Evolutionary conservation across 2,113 vertebrate species (phyloP).

Genomic region (Crotalus viridis): DNA sequence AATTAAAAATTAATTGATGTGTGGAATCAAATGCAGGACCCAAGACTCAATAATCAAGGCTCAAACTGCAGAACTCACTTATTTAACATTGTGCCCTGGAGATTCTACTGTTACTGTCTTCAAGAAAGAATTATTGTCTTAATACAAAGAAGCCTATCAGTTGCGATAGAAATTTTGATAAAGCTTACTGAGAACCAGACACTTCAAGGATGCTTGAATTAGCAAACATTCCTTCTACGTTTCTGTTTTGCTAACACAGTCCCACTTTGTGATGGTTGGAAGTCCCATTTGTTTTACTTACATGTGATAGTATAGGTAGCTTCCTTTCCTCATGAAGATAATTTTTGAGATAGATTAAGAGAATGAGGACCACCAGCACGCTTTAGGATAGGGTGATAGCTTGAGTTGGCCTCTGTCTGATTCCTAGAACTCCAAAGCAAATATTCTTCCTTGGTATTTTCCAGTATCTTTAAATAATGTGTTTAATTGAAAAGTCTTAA

Average conservation of each 20-base stretch:
- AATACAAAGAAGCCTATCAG: neutral
- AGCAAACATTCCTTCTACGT: neutral
- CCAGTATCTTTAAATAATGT: neutral
- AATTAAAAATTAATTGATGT: neutral
- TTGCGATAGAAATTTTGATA: neutral
- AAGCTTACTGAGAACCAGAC: neutral
- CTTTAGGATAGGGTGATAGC: neutral
- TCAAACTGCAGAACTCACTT: neutral
- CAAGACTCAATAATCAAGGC: neutral
- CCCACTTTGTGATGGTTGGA: neutral
- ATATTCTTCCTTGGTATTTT: neutral
- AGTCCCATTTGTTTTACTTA: neutral
- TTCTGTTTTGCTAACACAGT: neutral
- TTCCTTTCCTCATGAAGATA: neutral
- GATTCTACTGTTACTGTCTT: neutral
- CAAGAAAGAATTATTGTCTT: neutral
- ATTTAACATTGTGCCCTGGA: neutral
- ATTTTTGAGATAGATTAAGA: neutral
- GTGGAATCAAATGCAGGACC: neutral
- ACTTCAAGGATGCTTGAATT: neutral
- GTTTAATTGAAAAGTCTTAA: neutral
- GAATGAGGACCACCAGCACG: neutral
- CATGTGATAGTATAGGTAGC: neutral
- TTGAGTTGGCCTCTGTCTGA: neutral
- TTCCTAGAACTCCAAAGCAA: neutral